Conservation (phyloP, 2,888 invertebrate species). For the Oscheius onirici region DNA sequence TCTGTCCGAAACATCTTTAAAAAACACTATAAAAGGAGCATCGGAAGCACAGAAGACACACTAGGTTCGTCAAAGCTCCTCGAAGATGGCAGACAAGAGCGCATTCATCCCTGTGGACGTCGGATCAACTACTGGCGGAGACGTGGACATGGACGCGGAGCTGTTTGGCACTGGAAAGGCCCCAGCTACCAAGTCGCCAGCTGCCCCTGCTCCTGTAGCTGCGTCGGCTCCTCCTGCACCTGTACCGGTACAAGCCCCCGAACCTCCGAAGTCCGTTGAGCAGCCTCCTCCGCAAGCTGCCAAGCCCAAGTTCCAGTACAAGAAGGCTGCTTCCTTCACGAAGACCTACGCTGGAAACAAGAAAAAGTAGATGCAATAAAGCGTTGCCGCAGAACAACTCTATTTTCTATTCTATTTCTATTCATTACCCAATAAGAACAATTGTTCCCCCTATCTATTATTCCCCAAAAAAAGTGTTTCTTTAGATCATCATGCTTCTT, state of each 20-base stretch:
- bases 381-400: too few species aligned
- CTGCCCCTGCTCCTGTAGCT: not conserved
- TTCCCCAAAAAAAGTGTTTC: not conserved
- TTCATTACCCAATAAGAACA: too few species aligned
- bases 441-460: not conserved
- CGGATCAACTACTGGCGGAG: slow-evolving; percentile 42
- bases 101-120: slow-evolving; percentile 50
- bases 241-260: not conserved
- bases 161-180: slow-evolving; percentile 35
- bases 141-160: slow-evolving; percentile 48
- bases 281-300: too few species aligned
- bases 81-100: slow-evolving; percentile 48
- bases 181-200: not conserved
- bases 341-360: not conserved
- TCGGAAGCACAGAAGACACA: too few species aligned
- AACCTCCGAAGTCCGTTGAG: not conserved
- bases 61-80: not conserved
- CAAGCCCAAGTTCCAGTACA: not conserved
- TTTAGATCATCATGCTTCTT: not conserved
- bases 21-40: too few species aligned
- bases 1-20: too few species aligned
- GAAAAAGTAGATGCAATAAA: slow-evolving; percentile 4
- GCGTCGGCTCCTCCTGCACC: too few species aligned
- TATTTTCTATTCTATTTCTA: too few species aligned
- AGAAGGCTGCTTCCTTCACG: not conserved